Evolutionary conservation across 2,113 vertebrate genomes (phyloP).

Genomic region (Rhodinocichla rosea): DNA sequence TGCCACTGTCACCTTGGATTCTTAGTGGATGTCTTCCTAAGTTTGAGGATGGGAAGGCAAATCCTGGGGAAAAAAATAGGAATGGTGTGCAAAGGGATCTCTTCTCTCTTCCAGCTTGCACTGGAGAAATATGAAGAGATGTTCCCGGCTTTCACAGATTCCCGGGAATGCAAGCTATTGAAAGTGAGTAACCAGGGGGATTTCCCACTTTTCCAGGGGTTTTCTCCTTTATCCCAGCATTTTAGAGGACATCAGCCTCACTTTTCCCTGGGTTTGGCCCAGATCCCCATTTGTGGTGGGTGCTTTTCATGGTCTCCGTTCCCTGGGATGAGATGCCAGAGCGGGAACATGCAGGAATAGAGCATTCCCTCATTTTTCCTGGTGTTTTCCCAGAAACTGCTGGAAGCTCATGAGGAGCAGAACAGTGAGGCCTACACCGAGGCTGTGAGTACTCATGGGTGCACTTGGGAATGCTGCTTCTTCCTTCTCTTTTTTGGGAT

Average conservation of each 20-base stretch:
- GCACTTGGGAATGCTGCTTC: neutral
- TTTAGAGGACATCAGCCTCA: neutral
- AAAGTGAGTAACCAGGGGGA: constrained; percentile 77
- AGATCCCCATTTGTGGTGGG: neutral
- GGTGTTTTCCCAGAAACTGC: constrained; percentile 83
- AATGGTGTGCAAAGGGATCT: neutral
- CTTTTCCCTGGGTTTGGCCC: neutral
- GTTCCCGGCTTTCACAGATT: constrained; percentile 98
- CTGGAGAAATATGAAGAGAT: constrained; percentile 98
- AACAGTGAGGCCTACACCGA: constrained; percentile 96
- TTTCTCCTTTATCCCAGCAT: neutral
- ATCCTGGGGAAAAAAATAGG: accelerated
- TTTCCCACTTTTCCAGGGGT: neutral
- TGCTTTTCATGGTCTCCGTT: neutral
- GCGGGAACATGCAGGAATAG: accelerated
- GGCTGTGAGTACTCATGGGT: constrained; percentile 78
- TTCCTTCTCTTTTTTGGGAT: neutral
- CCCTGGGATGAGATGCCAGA: neutral
- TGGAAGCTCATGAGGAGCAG: constrained; percentile 97
- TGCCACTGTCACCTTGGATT: accelerated
- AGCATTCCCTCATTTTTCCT: neutral
- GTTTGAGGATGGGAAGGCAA: neutral
- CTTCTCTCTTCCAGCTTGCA: constrained; percentile 81
- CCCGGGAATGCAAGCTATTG: constrained; percentile 95
- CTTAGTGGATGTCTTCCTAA: neutral